Percentiles rank a stretch among this genome's conserved stretches.
These are phyloP conservation scores for Myotis findleyi DNA, from an alignment of 2,797 vertebrate genomes.

Conservation along the genomic window DNA sequence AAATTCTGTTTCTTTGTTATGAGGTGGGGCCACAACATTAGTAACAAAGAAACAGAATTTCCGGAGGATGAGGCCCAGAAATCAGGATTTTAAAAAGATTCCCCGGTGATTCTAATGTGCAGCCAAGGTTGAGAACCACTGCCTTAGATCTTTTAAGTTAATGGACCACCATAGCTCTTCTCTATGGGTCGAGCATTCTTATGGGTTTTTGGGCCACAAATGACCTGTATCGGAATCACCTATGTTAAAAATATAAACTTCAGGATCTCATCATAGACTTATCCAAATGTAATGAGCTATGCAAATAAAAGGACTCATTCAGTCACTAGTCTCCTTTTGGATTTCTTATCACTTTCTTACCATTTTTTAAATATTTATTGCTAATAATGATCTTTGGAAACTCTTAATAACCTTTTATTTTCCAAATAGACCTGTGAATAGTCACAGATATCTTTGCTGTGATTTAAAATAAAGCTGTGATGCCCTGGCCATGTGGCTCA, in stretches of 20 bases:
- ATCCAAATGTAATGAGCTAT: neutral
- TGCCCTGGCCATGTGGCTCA: neutral
- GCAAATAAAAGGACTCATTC: neutral
- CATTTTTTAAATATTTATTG: neutral
- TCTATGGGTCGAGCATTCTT: neutral
- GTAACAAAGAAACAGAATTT: too few relatives aligned
- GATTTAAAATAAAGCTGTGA: neutral
- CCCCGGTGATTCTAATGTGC: too few relatives aligned
- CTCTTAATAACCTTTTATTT: neutral
- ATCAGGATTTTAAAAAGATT: too few relatives aligned
- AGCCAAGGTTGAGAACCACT: too few relatives aligned
- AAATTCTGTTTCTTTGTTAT: too few relatives aligned
- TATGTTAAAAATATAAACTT: neutral
- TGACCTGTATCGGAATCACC: neutral
- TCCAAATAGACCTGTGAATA: neutral
- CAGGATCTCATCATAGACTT: neutral
- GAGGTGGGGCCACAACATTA: too few relatives aligned
- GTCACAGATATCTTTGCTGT: neutral
- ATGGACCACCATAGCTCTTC: neutral
- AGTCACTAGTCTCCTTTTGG: neutral
- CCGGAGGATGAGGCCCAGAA: too few relatives aligned
- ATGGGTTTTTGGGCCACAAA: neutral
- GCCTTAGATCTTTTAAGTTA: neutral
- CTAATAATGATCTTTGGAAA: neutral
- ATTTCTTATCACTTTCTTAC: neutral